Conservation (phyloP, 2,888 invertebrate species). For the Drosophila fungiperda region DNA sequence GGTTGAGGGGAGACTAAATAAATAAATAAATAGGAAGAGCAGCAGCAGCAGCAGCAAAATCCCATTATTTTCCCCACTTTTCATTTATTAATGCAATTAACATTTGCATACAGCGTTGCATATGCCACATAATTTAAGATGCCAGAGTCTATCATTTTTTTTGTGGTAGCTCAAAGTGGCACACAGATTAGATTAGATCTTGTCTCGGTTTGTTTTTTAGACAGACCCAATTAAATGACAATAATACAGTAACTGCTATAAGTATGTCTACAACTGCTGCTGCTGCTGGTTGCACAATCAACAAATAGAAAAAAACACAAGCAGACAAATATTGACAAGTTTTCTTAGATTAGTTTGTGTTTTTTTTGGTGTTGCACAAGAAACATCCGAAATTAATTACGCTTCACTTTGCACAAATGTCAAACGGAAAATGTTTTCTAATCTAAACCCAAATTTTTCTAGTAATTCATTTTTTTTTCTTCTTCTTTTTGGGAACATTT, state of each 20-base stretch:
- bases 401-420: slow-evolving; percentile 62
- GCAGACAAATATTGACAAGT: slow-evolving; percentile 56
- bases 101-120: slow-evolving; percentile 61
- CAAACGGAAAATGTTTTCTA: slow-evolving; percentile 28
- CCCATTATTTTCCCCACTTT: slow-evolving; percentile 5
- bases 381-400: slow-evolving; percentile 35
- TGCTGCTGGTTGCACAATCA: slow-evolving; percentile 10
- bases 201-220: slow-evolving; percentile 15
- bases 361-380: slow-evolving; percentile 24
- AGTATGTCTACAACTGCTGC: slow-evolving; percentile 32
- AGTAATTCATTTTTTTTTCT: slow-evolving; percentile 8
- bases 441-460: slow-evolving; percentile 25
- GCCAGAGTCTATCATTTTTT: not conserved
- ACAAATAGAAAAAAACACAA: slow-evolving; percentile 27
- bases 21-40: not conserved
- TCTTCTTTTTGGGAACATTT: not conserved
- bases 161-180: slow-evolving; percentile 66
- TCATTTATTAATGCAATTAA: slow-evolving; percentile 79
- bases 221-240: slow-evolving; percentile 31
- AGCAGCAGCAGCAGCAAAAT: not conserved
- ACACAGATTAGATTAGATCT: slow-evolving; percentile 70
- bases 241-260: slow-evolving; percentile 12
- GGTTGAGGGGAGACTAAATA: not conserved
- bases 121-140: slow-evolving; percentile 20
- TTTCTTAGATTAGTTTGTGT: slow-evolving; percentile 33